phyloP scores from a whole-genome alignment of 2,113 vertebrate genomes.

The Prionailurus viverrinus region DNA sequence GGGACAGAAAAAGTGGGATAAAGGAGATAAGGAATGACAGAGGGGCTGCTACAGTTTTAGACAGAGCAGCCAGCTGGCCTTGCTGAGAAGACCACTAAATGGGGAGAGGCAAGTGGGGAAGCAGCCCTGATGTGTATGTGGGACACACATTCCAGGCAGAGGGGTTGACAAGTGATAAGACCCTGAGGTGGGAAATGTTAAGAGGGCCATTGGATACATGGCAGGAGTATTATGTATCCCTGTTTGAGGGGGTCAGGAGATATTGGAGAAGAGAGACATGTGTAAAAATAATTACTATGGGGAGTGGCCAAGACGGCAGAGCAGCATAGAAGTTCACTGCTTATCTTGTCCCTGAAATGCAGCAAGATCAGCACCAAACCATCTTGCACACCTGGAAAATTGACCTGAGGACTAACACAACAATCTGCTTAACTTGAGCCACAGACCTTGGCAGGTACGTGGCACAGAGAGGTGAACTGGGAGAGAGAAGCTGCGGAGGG shows the following conservation, averaged over 20 bases:
- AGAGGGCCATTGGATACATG: background rate
- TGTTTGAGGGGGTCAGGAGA: background rate
- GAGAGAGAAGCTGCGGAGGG: too few relatives aligned
- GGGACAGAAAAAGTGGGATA: background rate
- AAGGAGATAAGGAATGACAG: background rate
- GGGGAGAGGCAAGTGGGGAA: background rate
- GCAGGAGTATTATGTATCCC: background rate
- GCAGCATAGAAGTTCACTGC: too few relatives aligned
- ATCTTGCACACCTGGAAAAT: too few relatives aligned
- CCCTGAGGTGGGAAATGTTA: background rate
- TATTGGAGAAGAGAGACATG: background rate
- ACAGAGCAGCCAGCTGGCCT: too few relatives aligned
- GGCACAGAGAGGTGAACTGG: too few relatives aligned
- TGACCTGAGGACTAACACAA: too few relatives aligned
- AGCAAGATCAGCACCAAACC: too few relatives aligned
- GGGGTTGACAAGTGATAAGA: background rate
- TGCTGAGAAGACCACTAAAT: fast-evolving
- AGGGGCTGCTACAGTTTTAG: background rate
- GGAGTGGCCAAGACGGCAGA: too few relatives aligned
- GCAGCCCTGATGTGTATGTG: background rate
- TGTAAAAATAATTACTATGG: background rate
- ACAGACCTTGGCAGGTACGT: too few relatives aligned
- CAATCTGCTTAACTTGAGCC: too few relatives aligned
- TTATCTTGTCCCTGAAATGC: too few relatives aligned
- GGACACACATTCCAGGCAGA: fast-evolving